Percentiles rank a stretch among this genome's conserved stretches.
Conservation (phyloP, 37 sponge, comb jelly and placozoan genomes). For the Amphimedon queenslandica region DNA sequence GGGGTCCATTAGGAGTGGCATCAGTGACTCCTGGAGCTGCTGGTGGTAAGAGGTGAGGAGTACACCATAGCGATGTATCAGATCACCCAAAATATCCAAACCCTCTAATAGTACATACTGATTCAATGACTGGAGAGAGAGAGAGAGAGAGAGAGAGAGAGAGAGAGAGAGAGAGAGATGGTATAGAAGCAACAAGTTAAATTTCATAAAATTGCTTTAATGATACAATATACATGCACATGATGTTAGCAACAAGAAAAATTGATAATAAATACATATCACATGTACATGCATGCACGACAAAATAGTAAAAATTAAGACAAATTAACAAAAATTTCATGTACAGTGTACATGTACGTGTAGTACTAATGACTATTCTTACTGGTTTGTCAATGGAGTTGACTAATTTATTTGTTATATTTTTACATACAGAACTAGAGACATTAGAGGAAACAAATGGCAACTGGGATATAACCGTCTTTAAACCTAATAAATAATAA, state of each 20-base stretch:
- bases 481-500: constrained; percentile 67
- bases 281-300: no score
- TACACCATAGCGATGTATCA: constrained; percentile 77
- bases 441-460: constrained; percentile 48
- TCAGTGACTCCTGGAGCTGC: constrained; percentile 33
- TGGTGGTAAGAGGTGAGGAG: constrained; percentile 56
- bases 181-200: no score
- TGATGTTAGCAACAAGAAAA: no score
- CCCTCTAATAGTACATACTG: constrained; percentile 89
- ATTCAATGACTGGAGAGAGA: constrained; percentile 42
- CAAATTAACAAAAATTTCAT: no score
- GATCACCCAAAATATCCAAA: constrained; percentile 91
- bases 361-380: constrained; percentile 8
- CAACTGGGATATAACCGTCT: constrained; percentile 92
- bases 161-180: constrained; percentile 12
- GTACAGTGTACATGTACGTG: no score
- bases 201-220: no score
- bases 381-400: constrained; percentile 63
- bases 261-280: no score
- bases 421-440: constrained; percentile 49
- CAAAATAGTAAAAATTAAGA: no score
- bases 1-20: constrained; percentile 65
- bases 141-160: constrained; percentile 1
- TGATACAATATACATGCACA: no score
- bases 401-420: constrained; percentile 69